phyloP scores from a whole-genome alignment of 2,888 invertebrate species.

The Adela reaumurella region DNA sequence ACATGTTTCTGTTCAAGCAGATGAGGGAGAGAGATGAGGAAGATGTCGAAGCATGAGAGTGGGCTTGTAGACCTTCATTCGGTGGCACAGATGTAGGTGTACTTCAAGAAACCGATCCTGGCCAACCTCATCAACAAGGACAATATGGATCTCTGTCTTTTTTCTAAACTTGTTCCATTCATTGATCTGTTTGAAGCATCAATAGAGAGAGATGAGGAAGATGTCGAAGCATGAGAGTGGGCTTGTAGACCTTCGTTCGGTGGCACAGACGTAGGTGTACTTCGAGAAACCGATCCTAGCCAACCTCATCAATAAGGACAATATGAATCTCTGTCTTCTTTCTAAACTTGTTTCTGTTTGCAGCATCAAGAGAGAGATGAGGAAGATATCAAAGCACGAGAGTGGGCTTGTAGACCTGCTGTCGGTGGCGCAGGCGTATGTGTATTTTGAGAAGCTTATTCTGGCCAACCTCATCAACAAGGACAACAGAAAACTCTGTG shows the following conservation, averaged over 20 bases:
- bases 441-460: slow-evolving; percentile 97
- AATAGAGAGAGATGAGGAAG: slow-evolving; percentile 97
- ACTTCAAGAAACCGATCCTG: slow-evolving; percentile 93
- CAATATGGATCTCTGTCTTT: slow-evolving; percentile 91
- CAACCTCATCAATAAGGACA: slow-evolving; percentile 89
- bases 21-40: slow-evolving; percentile 94
- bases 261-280: slow-evolving; percentile 97
- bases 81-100: slow-evolving; percentile 96
- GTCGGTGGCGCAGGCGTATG: slow-evolving; percentile 94
- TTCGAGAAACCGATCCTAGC: slow-evolving; percentile 94
- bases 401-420: slow-evolving; percentile 77
- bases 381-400: slow-evolving; percentile 84
- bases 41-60: slow-evolving; percentile 77
- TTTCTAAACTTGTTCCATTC: slow-evolving; percentile 18
- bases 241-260: slow-evolving; percentile 79
- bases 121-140: slow-evolving; percentile 90
- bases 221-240: slow-evolving; percentile 79
- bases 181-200: no score
- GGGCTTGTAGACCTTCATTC: slow-evolving; percentile 81
- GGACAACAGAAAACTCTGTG: slow-evolving; percentile 91
- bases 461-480: slow-evolving; percentile 90
- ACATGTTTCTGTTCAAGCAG: no score
- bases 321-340: slow-evolving; percentile 91
- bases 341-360: slow-evolving; percentile 18
- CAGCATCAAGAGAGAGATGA: slow-evolving; percentile 94